phyloP scores from a whole-genome alignment of 2,888 invertebrate species.

The Chrysomela aeneicollis region DNA sequence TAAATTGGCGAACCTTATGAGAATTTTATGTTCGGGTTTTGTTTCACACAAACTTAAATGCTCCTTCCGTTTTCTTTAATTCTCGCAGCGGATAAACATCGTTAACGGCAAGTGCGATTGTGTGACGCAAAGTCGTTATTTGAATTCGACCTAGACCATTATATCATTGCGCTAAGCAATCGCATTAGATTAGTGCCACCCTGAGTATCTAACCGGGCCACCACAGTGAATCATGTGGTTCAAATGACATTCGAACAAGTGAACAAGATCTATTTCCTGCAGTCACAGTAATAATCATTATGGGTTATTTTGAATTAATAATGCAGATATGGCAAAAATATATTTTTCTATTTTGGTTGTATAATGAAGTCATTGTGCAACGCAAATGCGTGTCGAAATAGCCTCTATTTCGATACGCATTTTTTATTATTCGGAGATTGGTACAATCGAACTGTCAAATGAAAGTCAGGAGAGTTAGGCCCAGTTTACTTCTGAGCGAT shows the following conservation, averaged over 20 bases:
- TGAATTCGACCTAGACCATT: constrained; percentile 47
- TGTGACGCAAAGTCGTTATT: constrained; percentile 61
- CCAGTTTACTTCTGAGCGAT: no score
- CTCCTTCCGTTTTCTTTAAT: constrained; percentile 61
- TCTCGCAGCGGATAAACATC: constrained; percentile 58
- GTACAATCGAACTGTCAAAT: no score
- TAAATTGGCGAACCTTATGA: constrained; percentile 49
- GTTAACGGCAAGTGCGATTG: constrained; percentile 58
- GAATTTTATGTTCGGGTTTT: constrained; percentile 47
- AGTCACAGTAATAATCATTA: background rate
- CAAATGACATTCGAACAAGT: background rate
- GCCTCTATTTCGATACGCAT: no score
- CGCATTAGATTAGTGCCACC: constrained; percentile 13
- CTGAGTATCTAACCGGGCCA: background rate
- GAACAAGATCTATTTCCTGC: background rate
- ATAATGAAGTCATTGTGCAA: no score
- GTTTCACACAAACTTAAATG: constrained; percentile 57
- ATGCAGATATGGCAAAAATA: no score
- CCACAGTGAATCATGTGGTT: background rate
- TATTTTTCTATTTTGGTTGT: no score
- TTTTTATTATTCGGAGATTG: no score
- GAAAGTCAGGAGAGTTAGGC: no score
- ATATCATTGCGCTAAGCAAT: constrained; percentile 43
- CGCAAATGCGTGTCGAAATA: no score
- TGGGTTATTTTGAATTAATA: no score